Evolutionary conservation across 1,140 invertebrate genomes (phyloP).

Genomic region (Listronotus oregonensis): DNA sequence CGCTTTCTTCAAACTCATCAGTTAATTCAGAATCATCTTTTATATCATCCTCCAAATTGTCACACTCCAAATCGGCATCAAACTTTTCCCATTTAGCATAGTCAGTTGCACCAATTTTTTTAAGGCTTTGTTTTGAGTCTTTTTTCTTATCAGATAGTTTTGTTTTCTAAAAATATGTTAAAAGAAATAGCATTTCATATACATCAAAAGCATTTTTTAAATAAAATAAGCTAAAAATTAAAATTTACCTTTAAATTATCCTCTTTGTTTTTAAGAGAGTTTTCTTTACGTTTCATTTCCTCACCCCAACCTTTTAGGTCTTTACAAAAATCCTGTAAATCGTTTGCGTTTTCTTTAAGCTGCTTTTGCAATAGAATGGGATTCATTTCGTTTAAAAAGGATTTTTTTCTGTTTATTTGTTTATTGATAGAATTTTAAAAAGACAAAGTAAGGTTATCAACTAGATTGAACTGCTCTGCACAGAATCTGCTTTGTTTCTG

Average conservation of each 20-base stretch:
- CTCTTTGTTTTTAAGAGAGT: slow-evolving; percentile 56
- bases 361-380: slow-evolving; percentile 68
- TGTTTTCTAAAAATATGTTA: slow-evolving; percentile 8
- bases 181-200: neutral
- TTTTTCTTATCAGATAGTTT: neutral
- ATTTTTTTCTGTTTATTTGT: too few species aligned
- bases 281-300: slow-evolving; percentile 83
- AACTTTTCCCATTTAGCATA: slow-evolving; percentile 81
- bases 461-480: too few species aligned
- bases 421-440: too few species aligned
- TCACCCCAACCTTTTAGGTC: slow-evolving; percentile 84
- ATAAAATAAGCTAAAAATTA: slow-evolving; percentile 43
- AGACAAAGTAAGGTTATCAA: too few species aligned
- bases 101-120: slow-evolving; percentile 63
- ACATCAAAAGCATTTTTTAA: slow-evolving; percentile 53
- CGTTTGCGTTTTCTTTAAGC: slow-evolving; percentile 73
- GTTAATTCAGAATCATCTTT: slow-evolving; percentile 58
- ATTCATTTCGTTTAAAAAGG: slow-evolving; percentile 47
- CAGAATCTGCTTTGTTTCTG: too few species aligned
- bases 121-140: neutral
- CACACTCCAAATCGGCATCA: slow-evolving; percentile 77
- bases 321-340: slow-evolving; percentile 72
- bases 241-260: slow-evolving; percentile 54
- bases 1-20: slow-evolving; percentile 56
- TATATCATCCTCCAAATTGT: slow-evolving; percentile 67